Evolutionary conservation across 2,797 vertebrate genomes (phyloP), one percentile per base, ranked within the genome.

Genomic region (Bradypodion ventrale): DNA sequence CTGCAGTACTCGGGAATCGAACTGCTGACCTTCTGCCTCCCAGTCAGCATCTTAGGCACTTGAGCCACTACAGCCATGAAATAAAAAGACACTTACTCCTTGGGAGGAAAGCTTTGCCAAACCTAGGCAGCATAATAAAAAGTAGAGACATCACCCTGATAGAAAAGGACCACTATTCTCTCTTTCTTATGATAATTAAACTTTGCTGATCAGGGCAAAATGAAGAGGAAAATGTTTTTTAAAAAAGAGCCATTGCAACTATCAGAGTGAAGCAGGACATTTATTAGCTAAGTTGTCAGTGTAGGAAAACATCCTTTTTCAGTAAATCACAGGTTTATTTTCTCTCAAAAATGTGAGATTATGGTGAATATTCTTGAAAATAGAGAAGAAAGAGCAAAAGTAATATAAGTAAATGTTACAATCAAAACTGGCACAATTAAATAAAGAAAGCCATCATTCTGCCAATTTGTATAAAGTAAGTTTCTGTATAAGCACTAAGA

Each of bases 311-410:
- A 74, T 1, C 0, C 80, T 68, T 88, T 89, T 75, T 83, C 85
- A 44, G 44, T 27, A 80, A 72, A 4, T 86, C 83, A 40, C 29
- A 77, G 80, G 52, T 25, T 52, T 89, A 87, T 75, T 83, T 76
- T 75, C 63, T 56, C 37, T 68, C 74, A 83, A 74, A 77, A 90
- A 59, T 70, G 65, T 66, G 82, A 88, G 78, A 72, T 73, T 59
- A 42, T 42, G 79, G 27, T 1, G 35, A 46, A 85, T 59, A 72
- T 35, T 78, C 59, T n/a, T 68, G 63, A 69, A 60, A 87, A 84
- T 52, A 74, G 27, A 42, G 12, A 78, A 87, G 27, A 29, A 83
- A 78, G 78, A 89, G 88, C 46, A 1, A 82, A 52, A n/a, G 27
- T 13, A 27, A 85, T 2, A 62, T 74, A 56, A 90, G 80, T 68